Evolutionary conservation across 2,888 invertebrate genomes (phyloP).

Genomic region (Ichneumoninae sp.): DNA sequence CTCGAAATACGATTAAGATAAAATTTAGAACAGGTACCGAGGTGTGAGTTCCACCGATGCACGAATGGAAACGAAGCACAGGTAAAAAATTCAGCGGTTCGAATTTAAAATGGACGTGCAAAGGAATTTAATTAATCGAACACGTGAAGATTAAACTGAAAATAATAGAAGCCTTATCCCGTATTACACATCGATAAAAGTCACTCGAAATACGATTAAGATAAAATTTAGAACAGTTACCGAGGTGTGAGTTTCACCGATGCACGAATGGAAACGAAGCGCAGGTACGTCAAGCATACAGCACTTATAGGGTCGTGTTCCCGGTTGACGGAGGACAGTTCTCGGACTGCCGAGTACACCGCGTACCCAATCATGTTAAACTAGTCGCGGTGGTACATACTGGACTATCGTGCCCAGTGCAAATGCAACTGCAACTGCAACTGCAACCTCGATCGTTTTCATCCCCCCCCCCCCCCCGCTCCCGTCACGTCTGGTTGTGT

Average conservation of each 20-base stretch:
- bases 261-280: conserved; percentile 9
- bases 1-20: conserved; percentile 4
- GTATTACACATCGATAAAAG: not conserved
- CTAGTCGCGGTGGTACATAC: conserved; percentile 46
- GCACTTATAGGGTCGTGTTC: conserved; percentile 60
- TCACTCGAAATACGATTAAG: conserved; percentile 2
- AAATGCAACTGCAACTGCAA: conserved; percentile 54
- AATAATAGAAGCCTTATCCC: too few relatives aligned
- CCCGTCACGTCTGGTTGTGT: conserved; percentile 44
- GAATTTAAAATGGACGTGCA: too few relatives aligned
- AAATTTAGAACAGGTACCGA: not conserved
- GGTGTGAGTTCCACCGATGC: not conserved
- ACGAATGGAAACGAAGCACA: conserved; percentile 22
- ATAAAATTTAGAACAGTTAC: not conserved
- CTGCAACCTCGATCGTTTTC: conserved; percentile 58
- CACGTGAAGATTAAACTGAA: too few relatives aligned
- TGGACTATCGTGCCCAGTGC: conserved; percentile 40
- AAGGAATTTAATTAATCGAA: too few relatives aligned
- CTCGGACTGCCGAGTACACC: conserved; percentile 62
- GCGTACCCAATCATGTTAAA: conserved; percentile 65
- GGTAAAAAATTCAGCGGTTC: conserved; percentile 11
- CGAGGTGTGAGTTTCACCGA: not conserved
- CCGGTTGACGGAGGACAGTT: conserved; percentile 65
- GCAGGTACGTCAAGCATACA: conserved; percentile 58
- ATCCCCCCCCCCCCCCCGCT: not conserved